Evolutionary conservation across 2,888 invertebrate genomes (phyloP).

Genomic region (Torymus auratus): DNA sequence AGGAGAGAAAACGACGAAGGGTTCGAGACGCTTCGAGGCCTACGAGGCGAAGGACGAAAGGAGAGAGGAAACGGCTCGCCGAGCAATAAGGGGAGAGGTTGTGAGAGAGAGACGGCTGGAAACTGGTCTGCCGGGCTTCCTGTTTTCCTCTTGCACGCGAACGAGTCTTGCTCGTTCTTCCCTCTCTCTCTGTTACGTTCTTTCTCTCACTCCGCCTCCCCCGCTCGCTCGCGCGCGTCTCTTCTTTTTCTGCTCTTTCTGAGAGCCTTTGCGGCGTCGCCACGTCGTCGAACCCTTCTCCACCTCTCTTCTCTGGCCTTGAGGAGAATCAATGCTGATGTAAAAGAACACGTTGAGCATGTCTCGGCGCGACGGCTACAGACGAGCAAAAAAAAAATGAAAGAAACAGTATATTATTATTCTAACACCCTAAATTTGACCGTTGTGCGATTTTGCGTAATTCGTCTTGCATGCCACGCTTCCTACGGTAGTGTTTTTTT

Average conservation of each 20-base stretch:
- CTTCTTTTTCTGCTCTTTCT: conserved; percentile 7
- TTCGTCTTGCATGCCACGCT: conserved; percentile 76
- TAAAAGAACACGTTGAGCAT: neutral
- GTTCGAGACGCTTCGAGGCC: neutral
- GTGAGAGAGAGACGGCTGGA: neutral
- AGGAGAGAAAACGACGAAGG: neutral
- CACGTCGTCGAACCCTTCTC: no score
- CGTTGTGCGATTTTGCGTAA: conserved; percentile 74
- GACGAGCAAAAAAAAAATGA: conserved; percentile 43
- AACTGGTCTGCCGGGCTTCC: conserved; percentile 57
- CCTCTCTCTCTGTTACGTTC: conserved; percentile 28
- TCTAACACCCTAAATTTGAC: conserved; percentile 33
- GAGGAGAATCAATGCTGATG: no score
- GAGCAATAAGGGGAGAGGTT: neutral
- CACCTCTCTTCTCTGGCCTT: no score
- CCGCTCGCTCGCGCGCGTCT: neutral
- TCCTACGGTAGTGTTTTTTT: conserved; percentile 74
- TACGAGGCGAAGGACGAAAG: neutral
- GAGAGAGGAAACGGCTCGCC: neutral
- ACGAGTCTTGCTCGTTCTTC: conserved; percentile 58
- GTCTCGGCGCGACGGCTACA: conserved; percentile 44
- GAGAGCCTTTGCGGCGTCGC: no score
- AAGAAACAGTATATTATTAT: conserved; percentile 55
- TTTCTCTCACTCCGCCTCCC: conserved; percentile 13
- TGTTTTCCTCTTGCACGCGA: conserved; percentile 61